Evolutionary conservation across 2,888 invertebrate genomes (phyloP), one percentile per base, ranked within the genome.

Genomic region (Parnassius glacialis): DNA sequence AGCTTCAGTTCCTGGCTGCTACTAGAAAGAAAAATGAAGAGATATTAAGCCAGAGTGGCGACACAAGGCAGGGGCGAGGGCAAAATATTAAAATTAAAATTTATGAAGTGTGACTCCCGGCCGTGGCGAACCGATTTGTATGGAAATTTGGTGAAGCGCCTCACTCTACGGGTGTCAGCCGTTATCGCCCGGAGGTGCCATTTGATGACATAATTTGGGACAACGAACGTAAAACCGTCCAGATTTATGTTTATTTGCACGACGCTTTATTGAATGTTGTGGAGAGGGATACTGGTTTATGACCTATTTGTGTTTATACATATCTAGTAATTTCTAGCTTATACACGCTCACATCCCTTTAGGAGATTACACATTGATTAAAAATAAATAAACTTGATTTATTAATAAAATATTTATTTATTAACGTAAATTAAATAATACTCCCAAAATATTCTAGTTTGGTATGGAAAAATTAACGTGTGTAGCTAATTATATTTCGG

Each of bases 191-290:
- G 75, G 78, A 85, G 84, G 84, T 85, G 80, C 76, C 82, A 75
- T 86, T 89, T 87, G 89, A 88, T 85, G 87, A 83, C 83, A 84
- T 88, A 85, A 90, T 90, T 90, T 87, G 85, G 84, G 83, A 85
- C 83, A 76, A 76, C 77, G 81, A 74, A 84, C 84, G 80, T 84
- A 84, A 84, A 87, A 81, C 76, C 77, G 76, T 73, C 79, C 80
- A 81, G 87, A 88, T 89, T 90, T 87, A 89, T 87, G 84, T 80
- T 63, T 85, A 84, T 87, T 84, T 81, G 81, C 69, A 72, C 74
- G 72, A 64, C 73, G 79, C 78, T 84, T 85, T 86, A 87, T 87
- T 85, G 86, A 84, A 84, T 83, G 80, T 77, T 85, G 85, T 78
- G 84, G 84, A 81, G 78, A 78, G 81, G 78, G 79, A 73, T 72